Evolutionary conservation across 30 jellyfish, hydroid and myxozoan species (phyloP), one percentile per base, ranked within the genome.

Genomic region (Hydractinia symbiolongicarpus): DNA sequence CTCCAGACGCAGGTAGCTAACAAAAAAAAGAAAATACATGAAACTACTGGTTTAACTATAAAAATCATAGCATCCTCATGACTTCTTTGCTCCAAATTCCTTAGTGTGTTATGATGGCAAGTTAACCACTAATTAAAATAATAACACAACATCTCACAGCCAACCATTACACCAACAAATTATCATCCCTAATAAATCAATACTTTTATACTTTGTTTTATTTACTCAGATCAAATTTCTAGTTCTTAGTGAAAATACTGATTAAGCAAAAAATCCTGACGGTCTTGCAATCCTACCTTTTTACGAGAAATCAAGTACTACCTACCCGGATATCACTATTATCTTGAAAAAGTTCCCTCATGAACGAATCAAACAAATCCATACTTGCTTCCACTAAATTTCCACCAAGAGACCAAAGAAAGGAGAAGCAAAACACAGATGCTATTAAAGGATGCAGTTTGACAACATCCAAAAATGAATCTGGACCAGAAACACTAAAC

Each of bases 321-420:
- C 96, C 67, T 67, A 90, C 97, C 86, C 97, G 64, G 16, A 90
- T 72, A 50, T 90, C 95, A 60, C 79, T 72, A 81, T 81, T 86
- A 56, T 90, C 97, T 21, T 82, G 94, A 76, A 90, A 90, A 83
- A 90, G 60, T 74, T 90, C 97, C 69, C 97, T 69, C 64, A 85
- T 5, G 57, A 75, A 73, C 7, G 97, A 84, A 78, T 90, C 97
- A 57, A 90, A 90, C 5, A 76, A 61, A 85, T 90, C 97, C 66
- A 84, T 77, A 72, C 97, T 85, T 75, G 88, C 72, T 62, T 86
- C 95, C 44, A 82, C 89, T 9, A 90, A 84, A 78, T 90, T 90
- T 70, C 97, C 97, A 15, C 97, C 97, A 66, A 90, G 71, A 70
- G 97, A 81, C 97, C 97, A 90, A 3, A 89, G 83, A 66, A 71